Conservation (phyloP, 30 jellyfish, hydroid and myxozoan genomes). For the Aurelia sp. region DNA sequence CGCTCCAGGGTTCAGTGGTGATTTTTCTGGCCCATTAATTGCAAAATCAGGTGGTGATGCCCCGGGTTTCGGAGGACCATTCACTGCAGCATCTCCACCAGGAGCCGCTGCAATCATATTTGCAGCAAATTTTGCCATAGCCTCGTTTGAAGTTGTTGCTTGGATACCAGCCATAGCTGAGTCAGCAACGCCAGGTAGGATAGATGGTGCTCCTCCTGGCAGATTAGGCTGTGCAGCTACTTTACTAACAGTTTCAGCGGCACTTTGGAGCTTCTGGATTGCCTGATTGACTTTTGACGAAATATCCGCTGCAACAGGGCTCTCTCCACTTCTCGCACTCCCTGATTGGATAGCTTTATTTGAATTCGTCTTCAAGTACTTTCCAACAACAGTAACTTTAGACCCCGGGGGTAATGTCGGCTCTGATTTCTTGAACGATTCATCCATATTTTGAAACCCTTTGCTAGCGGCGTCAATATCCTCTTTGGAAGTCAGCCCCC, state of each 20-base stretch:
- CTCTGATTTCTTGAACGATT: slow-evolving; percentile 46
- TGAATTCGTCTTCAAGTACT: neutral
- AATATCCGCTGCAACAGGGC: slow-evolving; percentile 4
- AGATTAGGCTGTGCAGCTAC: slow-evolving; percentile 4
- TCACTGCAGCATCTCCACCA: neutral
- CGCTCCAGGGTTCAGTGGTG: no score
- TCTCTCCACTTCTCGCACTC: slow-evolving; percentile 39
- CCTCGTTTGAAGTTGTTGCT: slow-evolving; percentile 21
- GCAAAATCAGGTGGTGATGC: neutral
- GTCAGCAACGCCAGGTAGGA: slow-evolving; percentile 21
- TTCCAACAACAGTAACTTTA: neutral
- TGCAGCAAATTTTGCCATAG: slow-evolving; percentile 30
- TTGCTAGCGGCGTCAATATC: slow-evolving; percentile 57
- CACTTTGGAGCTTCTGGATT: slow-evolving; percentile 46
- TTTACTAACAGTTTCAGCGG: slow-evolving; percentile 46
- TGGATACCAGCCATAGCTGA: slow-evolving; percentile 45
- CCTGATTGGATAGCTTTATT: slow-evolving; percentile 6
- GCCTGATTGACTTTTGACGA: slow-evolving; percentile 53
- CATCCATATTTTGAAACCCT: slow-evolving; percentile 48
- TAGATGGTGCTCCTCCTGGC: neutral
- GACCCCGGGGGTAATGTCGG: slow-evolving; percentile 30
- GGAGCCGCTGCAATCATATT: slow-evolving; percentile 51
- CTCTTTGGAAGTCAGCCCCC: neutral
- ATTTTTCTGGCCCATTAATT: no score
- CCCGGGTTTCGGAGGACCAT: slow-evolving; percentile 12